Evolutionary conservation across 2,797 vertebrate genomes (phyloP).

Genomic region (Sebastiscus tertius): DNA sequence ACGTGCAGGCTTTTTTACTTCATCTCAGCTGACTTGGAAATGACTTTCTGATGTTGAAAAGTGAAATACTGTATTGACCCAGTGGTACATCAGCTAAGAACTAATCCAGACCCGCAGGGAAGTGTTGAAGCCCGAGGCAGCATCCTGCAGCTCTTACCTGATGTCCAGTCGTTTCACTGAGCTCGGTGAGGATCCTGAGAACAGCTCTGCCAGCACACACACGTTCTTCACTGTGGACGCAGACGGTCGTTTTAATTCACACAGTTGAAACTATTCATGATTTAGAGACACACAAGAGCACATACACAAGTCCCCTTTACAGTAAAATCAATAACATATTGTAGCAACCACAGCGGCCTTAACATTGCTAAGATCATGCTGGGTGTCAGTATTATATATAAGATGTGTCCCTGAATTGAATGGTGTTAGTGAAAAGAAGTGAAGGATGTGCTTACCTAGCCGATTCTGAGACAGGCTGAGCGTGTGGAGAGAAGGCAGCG

Average conservation of each 20-base stretch:
- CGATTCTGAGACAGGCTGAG: slow-evolving; percentile 91
- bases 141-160: slow-evolving; percentile 79
- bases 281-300: neutral
- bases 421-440: neutral
- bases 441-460: slow-evolving; percentile 79
- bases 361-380: neutral
- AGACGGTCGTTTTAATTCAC: slow-evolving; percentile 60
- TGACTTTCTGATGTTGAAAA: neutral
- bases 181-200: slow-evolving; percentile 84
- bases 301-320: neutral
- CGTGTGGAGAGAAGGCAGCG: slow-evolving; percentile 83
- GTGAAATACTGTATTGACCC: neutral
- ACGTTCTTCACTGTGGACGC: slow-evolving; percentile 77
- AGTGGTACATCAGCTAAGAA: neutral
- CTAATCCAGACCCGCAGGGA: neutral
- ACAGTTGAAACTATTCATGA: neutral
- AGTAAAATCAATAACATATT: neutral
- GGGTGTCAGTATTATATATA: too few species aligned
- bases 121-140: neutral
- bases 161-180: slow-evolving; percentile 87
- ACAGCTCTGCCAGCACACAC: slow-evolving; percentile 87
- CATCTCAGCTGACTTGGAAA: neutral
- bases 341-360: neutral
- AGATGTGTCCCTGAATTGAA: neutral
- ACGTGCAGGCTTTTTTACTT: neutral